Evolutionary conservation across 2,113 vertebrate species (phyloP).

Genomic region (Corythaeola cristata): DNA sequence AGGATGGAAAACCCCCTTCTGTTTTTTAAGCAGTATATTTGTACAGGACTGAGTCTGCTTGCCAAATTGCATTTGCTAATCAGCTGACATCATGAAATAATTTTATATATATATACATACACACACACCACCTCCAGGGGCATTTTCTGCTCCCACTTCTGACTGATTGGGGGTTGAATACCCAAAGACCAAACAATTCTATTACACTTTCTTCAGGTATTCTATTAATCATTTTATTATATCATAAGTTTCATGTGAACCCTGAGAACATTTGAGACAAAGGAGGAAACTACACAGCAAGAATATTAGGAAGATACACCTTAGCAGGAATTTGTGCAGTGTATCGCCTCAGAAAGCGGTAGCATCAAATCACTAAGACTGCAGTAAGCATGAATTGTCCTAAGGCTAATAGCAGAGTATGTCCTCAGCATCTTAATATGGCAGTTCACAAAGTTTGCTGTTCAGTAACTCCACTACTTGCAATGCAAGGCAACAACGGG

Average conservation of each 20-base stretch:
- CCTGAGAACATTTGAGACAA: neutral
- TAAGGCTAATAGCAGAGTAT: neutral
- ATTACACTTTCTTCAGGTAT: neutral
- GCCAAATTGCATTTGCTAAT: neutral
- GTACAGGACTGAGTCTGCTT: neutral
- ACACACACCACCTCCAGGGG: neutral
- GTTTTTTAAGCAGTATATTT: neutral
- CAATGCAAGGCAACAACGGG: neutral
- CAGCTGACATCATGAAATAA: neutral
- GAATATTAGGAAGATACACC: neutral
- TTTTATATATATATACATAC: no score
- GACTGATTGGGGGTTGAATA: neutral
- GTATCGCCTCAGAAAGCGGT: neutral
- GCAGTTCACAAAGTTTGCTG: neutral
- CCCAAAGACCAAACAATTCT: neutral
- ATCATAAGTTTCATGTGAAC: neutral
- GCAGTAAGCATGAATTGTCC: neutral
- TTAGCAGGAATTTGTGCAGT: neutral
- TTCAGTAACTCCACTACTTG: neutral
- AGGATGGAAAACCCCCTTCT: neutral
- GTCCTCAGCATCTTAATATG: neutral
- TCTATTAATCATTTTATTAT: neutral
- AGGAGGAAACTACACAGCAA: neutral
- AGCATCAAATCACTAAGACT: neutral
- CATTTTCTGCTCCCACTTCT: neutral